A percentile compares a stretch with the other conserved stretches of the same genome.
Conservation (phyloP, 1,140 invertebrate genomes). For the Aplysia californica region DNA sequence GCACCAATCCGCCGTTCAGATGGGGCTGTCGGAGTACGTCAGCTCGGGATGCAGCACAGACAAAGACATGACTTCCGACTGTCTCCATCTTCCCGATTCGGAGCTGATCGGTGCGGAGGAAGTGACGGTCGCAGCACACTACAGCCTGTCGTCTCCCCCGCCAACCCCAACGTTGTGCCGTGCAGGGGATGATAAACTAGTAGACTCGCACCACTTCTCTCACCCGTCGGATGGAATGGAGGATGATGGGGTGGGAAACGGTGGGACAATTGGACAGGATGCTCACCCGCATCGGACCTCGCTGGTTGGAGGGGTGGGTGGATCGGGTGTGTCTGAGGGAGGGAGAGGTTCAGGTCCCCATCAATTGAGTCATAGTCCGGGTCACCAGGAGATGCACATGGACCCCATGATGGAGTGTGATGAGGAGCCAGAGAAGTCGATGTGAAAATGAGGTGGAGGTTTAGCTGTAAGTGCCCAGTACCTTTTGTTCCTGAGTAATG, state of each 20-base stretch:
- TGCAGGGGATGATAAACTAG: not conserved
- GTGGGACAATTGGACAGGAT: not conserved
- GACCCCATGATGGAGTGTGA: slow-evolving; percentile 43
- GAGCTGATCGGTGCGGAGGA: slow-evolving; percentile 17
- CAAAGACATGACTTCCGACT: too few species aligned
- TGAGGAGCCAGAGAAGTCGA: slow-evolving; percentile 26
- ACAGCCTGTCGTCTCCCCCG: too few species aligned
- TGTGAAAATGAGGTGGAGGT: too few species aligned
- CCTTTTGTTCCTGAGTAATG: too few species aligned
- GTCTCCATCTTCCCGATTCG: not conserved
- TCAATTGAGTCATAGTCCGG: not conserved
- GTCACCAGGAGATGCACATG: slow-evolving; percentile 27
- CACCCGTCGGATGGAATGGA: not conserved
- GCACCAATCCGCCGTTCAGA: too few species aligned
- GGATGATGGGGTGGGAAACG: not conserved
- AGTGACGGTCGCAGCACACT: not conserved
- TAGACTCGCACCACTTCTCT: not conserved
- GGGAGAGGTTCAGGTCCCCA: not conserved
- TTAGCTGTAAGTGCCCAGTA: too few species aligned
- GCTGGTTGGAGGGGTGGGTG: too few species aligned
- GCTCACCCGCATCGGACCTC: too few species aligned
- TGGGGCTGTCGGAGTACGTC: too few species aligned
- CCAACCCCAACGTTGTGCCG: too few species aligned
- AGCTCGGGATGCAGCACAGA: too few species aligned
- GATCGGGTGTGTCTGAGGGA: not conserved